These are phyloP conservation scores for Amblyopsis hoosieri DNA, from an alignment of 2,797 vertebrate species.

Conservation along the genomic window DNA sequence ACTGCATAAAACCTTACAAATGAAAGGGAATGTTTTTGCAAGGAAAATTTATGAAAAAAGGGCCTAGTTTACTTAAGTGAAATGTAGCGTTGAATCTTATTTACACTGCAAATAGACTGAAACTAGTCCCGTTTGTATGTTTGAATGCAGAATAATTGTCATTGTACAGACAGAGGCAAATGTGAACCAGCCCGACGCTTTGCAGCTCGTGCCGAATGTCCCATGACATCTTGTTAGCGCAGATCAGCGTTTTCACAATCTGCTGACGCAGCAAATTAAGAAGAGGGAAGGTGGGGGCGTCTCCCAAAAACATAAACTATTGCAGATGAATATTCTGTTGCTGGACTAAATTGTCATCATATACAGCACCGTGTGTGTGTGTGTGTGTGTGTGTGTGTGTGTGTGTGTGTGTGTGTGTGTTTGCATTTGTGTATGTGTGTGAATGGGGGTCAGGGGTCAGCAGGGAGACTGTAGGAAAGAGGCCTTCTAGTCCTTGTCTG, in stretches of 20 bases:
- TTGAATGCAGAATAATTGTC: conserved; percentile 7
- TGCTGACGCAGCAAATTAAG: conserved; percentile 31
- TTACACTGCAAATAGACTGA: conserved; percentile 5
- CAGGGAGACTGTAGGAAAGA: no score
- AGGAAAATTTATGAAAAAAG: no score
- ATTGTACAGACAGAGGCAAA: conserved; percentile 9
- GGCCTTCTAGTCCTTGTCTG: no score
- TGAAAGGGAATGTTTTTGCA: no score
- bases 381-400: not conserved
- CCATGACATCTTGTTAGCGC: conserved; percentile 35
- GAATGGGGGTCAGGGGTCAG: no score
- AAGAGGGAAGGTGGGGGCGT: conserved; percentile 10
- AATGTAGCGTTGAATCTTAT: not conserved
- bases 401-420: not conserved
- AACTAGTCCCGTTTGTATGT: conserved; percentile 12
- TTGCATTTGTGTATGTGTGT: no score
- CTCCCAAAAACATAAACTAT: conserved; percentile 30
- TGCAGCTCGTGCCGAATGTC: conserved; percentile 25
- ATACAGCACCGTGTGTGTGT: not conserved
- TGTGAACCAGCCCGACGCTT: conserved; percentile 16
- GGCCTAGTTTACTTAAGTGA: no score
- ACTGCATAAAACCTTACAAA: no score
- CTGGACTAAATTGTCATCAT: not conserved
- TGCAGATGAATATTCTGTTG: conserved; percentile 16
- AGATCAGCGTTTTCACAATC: conserved; percentile 44